Base-by-base conservation (phyloP, 2,113 vertebrate species). In the Canis aureus region DNA sequence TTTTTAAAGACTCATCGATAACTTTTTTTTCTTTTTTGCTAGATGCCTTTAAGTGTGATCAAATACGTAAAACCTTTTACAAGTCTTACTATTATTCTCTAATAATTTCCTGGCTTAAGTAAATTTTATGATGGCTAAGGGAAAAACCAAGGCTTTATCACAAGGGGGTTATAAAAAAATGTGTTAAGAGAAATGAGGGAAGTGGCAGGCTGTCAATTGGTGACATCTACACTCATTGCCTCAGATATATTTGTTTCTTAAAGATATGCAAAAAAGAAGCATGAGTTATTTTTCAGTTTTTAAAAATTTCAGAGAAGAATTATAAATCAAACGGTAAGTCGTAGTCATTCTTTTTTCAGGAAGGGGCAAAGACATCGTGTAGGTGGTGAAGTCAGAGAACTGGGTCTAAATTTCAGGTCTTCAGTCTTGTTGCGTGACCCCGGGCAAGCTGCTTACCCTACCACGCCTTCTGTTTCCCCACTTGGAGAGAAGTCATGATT, bases 81-180 rank as follows among this genome's bases (percentile, higher is more conserved):
- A 38, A 57, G 59, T 29, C 22, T 57, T 78, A 64, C 17, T 62
- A 8, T 16, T 62, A 8, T 16, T 94, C 13, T 71, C 84, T 64
- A 49, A 19, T 83, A 85, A 88, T 96, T 15, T 92, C n/a, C 53
- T 95, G 57, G 67, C 89, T 85, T 57, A 95, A 89, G 89, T 25
- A 16, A 60, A 20, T 89, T 66, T 80, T 27, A 29, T 60, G 73
- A 38, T 67, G 35, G 32, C 22, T 73, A 67, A 89, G 11, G 55
- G 25, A n/a, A 66, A 78, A 83, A 53, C 7, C 69, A 43, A 76
- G 12, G 8, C 27, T 38, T 87, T 60, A 74, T 69, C 10, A 32
- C 43, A 83, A 93, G 13, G 23, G 10, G 22, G 7, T 38, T 60
- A 19, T 25, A 29, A 67, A 86, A 15, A 35, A 67, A 11, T 2